Evolutionary conservation across 2,888 invertebrate genomes (phyloP), one percentile per base, ranked within the genome.

Genomic region (Hedya salicella): DNA sequence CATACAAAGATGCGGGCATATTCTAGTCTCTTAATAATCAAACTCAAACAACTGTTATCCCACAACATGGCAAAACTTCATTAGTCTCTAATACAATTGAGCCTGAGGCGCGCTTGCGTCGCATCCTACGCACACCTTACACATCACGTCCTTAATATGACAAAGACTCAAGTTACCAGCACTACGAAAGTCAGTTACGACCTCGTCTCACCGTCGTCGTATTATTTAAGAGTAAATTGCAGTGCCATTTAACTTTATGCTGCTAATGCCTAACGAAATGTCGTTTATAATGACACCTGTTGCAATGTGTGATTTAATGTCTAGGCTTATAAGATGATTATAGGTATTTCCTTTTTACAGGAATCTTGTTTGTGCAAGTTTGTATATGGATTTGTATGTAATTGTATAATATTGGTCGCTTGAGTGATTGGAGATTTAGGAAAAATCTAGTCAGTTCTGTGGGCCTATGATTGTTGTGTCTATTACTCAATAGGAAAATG

Each of bases 171-270:
- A 17, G 56, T 42, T 1, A 56, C 3, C 11, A 30, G 6, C 8
- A 42, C 4, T 16, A 13, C 30, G 11, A 3, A 25, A 30, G 25
- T 13, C 14, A 30, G 25, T 16, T 56, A 42, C 56, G 42, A 2
- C 19, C 30, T 17, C 17, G 2, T 30, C 11, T 1, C 14, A 56
- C 6, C 30, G 17, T 11, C 68, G 71, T 73, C 66, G 60, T 71
- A 76, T 73, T 70, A 68, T 69, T 73, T 71, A 68, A 74, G 74
- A 74, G 75, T 74, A 77, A 78, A 80, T 77, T 72, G 75, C 64
- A 54, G 46, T 69, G 46, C 71, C 69, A 77, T 79, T 80, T 77
- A 63, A 69, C 57, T 73, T 74, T 70, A 77, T 64, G 71, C 3
- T 4, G 5, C 71, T 78, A 79, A 79, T 76, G 77, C 67, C 62